phyloP scores from a whole-genome alignment of 2,113 vertebrate genomes.

The Cyphotilapia sp. region DNA sequence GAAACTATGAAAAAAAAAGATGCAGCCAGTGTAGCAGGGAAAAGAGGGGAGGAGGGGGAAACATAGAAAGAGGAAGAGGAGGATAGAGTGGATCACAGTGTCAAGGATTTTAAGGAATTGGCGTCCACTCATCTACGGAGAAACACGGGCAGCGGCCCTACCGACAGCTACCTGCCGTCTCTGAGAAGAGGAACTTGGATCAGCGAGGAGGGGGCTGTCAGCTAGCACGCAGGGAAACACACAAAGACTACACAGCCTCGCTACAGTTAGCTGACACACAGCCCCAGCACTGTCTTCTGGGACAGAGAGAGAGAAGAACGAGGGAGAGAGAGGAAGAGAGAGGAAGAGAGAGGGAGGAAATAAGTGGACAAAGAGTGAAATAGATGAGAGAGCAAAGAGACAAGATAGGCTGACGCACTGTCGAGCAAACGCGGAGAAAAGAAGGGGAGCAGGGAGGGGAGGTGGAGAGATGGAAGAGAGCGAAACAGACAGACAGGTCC shows the following conservation, averaged over 20 bases:
- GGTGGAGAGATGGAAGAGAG: slow-evolving; percentile 28
- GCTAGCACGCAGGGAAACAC: slow-evolving; percentile 87
- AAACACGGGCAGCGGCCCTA: slow-evolving; percentile 78
- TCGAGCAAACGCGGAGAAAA: slow-evolving; percentile 24
- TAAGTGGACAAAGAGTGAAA: slow-evolving; percentile 65
- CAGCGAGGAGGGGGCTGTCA: slow-evolving; percentile 86
- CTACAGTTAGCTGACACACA: slow-evolving; percentile 88
- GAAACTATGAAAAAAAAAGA: neutral
- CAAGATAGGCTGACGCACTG: slow-evolving; percentile 50
- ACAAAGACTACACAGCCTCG: slow-evolving; percentile 60
- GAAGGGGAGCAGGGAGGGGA: neutral
- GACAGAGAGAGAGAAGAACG: slow-evolving; percentile 47
- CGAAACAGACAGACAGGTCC: slow-evolving; percentile 58
- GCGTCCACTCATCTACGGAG: slow-evolving; percentile 32
- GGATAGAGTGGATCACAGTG: slow-evolving; percentile 64
- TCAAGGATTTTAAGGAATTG: slow-evolving; percentile 91
- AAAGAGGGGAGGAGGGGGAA: neutral
- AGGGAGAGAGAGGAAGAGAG: slow-evolving; percentile 56
- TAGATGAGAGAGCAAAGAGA: slow-evolving; percentile 51
- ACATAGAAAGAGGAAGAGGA: neutral
- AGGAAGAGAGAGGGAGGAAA: slow-evolving; percentile 43
- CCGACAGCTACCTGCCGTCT: slow-evolving; percentile 93
- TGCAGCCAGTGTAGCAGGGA: neutral
- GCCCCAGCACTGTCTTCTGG: slow-evolving; percentile 54
- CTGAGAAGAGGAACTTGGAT: slow-evolving; percentile 78